Conservation (phyloP, 1,140 invertebrate genomes). For the Patella vulgata region DNA sequence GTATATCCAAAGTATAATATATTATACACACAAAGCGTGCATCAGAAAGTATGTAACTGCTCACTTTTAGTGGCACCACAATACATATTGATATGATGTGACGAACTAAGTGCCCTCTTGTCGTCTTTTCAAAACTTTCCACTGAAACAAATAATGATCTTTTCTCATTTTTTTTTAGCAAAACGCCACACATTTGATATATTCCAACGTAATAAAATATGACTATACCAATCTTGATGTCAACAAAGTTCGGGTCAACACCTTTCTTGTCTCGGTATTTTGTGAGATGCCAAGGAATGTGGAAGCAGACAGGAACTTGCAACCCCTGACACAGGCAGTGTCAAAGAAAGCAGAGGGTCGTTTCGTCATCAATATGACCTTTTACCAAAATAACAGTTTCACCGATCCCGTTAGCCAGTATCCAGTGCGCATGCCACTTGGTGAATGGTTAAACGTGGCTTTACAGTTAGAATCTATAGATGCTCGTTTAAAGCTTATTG, state of each 20-base stretch:
- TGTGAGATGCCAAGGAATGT: constrained; percentile 42
- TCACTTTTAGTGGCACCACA: background rate
- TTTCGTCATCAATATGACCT: constrained; percentile 8
- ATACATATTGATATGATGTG: too few relatives aligned
- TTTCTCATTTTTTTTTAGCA: constrained; percentile 35
- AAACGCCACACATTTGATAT: constrained; percentile 55
- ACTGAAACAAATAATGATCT: too few relatives aligned
- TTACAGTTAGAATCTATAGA: constrained; percentile 41
- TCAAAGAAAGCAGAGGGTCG: constrained; percentile 41
- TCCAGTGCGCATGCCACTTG: constrained; percentile 42
- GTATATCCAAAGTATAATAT: background rate
- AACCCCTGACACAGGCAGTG: constrained; percentile 42
- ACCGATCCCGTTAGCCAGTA: constrained; percentile 17
- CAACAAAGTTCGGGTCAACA: constrained; percentile 41
- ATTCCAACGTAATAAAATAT: constrained; percentile 47
- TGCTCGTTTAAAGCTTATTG: constrained; percentile 47
- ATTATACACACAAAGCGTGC: background rate
- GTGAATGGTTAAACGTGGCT: constrained; percentile 52
- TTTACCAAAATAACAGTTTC: constrained; percentile 40
- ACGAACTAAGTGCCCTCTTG: too few relatives aligned
- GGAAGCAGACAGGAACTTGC: constrained; percentile 16
- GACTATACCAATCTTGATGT: constrained; percentile 33
- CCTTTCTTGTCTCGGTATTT: constrained; percentile 36
- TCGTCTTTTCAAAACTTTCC: too few relatives aligned
- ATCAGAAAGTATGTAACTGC: background rate